Evolutionary conservation across 2,888 invertebrate genomes (phyloP).

Genomic region (Pyrgus malvae): DNA sequence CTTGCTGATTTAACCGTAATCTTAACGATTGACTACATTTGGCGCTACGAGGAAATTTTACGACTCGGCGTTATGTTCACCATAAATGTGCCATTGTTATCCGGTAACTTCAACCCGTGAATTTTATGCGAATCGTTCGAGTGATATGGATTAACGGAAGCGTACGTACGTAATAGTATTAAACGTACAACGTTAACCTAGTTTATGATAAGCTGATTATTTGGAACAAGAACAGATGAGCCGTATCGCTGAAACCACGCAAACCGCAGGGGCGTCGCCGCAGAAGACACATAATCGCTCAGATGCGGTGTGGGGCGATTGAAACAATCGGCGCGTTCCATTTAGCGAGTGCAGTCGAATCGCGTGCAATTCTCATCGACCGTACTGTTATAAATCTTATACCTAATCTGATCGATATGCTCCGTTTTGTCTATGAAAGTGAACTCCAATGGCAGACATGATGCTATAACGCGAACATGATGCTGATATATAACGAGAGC

Average conservation of each 20-base stretch:
- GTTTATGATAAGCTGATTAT: constrained; percentile 3
- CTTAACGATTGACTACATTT: background rate
- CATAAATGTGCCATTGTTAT: no score
- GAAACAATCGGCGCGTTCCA: constrained; percentile 42
- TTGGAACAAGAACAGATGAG: constrained; percentile 10
- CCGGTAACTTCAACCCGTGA: no score
- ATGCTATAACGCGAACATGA: no score
- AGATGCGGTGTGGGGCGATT: constrained; percentile 1
- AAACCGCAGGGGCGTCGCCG: constrained; percentile 9
- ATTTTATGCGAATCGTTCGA: no score
- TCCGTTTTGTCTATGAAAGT: background rate
- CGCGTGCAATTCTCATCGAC: constrained; percentile 59
- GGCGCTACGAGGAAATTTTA: background rate
- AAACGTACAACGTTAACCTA: background rate
- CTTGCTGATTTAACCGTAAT: constrained; percentile 2
- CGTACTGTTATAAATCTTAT: no score
- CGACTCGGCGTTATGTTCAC: no score
- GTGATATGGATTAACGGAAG: background rate
- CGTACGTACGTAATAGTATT: background rate
- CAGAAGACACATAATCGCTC: constrained; percentile 15
- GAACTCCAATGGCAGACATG: background rate
- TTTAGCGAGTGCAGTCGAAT: constrained; percentile 51
- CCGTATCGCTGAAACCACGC: constrained; percentile 1
- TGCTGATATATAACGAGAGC: no score
- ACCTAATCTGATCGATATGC: constrained; percentile 55